Evolutionary conservation across 2,888 invertebrate species (phyloP).

Genomic region (Drosophila tripunctata): DNA sequence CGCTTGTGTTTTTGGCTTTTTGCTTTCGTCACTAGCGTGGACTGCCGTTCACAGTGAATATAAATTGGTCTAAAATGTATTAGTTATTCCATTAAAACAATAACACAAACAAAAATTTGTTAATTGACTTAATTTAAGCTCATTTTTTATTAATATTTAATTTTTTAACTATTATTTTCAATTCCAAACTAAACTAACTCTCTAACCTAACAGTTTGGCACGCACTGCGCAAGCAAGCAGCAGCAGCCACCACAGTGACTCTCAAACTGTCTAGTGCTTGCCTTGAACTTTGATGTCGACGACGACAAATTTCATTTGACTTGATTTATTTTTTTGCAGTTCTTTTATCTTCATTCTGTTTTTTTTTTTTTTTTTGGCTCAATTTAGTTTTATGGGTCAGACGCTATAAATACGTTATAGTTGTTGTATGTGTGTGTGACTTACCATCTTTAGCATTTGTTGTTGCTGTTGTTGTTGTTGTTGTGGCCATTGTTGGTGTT

Average conservation of each 20-base stretch:
- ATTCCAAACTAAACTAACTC: no score
- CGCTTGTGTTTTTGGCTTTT: no score
- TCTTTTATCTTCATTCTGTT: constrained; percentile 3
- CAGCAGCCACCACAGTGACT: no score
- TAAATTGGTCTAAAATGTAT: no score
- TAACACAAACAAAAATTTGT: no score
- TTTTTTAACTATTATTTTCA: no score
- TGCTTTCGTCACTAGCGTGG: no score
- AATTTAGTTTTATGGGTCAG: constrained; percentile 29
- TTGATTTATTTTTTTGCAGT: constrained; percentile 10
- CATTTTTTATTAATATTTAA: no score
- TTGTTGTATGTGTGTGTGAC: constrained; percentile 76
- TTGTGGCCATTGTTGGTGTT: constrained; percentile 76
- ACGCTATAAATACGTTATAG: constrained; percentile 14
- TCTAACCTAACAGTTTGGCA: constrained; percentile 3
- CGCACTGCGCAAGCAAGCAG: neutral
- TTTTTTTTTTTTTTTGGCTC: constrained; percentile 4
- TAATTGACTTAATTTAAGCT: no score
- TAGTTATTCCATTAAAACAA: no score
- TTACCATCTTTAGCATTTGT: constrained; percentile 88
- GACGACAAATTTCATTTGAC: constrained; percentile 14
- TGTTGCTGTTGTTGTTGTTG: constrained; percentile 85
- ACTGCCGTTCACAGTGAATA: no score
- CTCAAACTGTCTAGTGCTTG: constrained; percentile 16
- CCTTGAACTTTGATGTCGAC: constrained; percentile 17